phyloP scores from a whole-genome alignment of 2,888 invertebrate genomes.

The Gerris lacustris region DNA sequence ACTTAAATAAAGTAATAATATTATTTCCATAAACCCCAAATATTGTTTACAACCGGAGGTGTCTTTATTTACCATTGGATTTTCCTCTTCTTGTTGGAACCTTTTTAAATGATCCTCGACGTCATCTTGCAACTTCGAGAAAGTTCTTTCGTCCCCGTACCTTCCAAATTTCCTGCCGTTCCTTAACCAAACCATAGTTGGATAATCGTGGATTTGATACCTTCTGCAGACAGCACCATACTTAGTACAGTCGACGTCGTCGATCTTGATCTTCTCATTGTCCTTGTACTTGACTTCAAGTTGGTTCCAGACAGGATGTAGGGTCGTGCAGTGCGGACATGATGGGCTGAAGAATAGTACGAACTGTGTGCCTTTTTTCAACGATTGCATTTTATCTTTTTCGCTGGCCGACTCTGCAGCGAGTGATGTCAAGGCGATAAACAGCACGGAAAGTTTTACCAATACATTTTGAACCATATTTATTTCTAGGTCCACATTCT shows the following conservation, averaged over 20 bases:
- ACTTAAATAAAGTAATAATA: too few species aligned
- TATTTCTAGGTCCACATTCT: too few species aligned
- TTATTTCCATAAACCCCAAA: too few species aligned
- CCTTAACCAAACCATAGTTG: neutral
- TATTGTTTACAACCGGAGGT: too few species aligned
- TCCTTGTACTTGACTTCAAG: neutral
- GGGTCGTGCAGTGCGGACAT: neutral
- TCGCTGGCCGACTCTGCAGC: too few species aligned
- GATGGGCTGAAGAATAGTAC: neutral
- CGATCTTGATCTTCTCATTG: neutral
- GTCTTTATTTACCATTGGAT: too few species aligned
- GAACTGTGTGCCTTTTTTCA: neutral
- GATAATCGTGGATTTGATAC: neutral
- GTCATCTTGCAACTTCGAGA: neutral
- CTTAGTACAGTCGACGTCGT: neutral
- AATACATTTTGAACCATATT: too few species aligned
- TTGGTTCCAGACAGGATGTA: neutral
- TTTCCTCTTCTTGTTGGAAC: too few species aligned
- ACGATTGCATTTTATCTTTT: neutral
- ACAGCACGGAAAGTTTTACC: too few species aligned
- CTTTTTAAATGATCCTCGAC: too few species aligned
- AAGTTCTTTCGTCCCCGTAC: neutral
- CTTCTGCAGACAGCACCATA: neutral
- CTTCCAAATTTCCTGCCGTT: neutral
- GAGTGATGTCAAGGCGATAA: too few species aligned